A percentile compares a stretch with the other conserved stretches of the same genome.
Conservation (phyloP, 2,888 invertebrate genomes). For the Xylota sylvarum region DNA sequence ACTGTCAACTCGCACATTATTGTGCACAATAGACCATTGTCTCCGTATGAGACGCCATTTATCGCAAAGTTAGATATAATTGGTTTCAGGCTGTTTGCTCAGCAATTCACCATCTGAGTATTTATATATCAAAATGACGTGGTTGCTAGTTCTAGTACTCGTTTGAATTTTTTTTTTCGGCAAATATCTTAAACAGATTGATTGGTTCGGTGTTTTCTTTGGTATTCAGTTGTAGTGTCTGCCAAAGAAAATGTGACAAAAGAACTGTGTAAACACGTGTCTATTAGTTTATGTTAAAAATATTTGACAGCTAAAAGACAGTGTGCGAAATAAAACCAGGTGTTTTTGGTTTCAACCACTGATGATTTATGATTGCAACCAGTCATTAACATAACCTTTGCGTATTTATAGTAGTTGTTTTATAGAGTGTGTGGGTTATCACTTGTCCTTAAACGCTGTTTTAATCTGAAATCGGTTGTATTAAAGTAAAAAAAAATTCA, state of each 20-base stretch:
- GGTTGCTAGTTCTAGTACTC: background rate
- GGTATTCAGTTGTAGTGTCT: slow-evolving; percentile 4
- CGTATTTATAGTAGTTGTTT: background rate
- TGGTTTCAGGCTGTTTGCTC: slow-evolving; percentile 41
- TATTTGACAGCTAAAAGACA: background rate
- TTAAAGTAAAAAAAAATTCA: too few species aligned
- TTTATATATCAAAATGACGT: background rate
- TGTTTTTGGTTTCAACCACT: background rate
- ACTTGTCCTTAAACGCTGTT: too few species aligned
- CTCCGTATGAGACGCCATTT: slow-evolving; percentile 30
- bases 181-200: slow-evolving; percentile 15
- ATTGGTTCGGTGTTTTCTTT: background rate
- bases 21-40: slow-evolving; percentile 5
- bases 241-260: background rate
- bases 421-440: background rate
- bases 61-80: slow-evolving; percentile 43
- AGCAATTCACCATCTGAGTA: background rate
- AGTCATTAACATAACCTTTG: background rate
- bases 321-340: background rate
- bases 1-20: slow-evolving; percentile 36
- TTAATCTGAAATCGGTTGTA: too few species aligned
- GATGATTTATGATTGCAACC: background rate
- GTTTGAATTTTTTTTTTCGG: slow-evolving; percentile 9
- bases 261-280: slow-evolving; percentile 3
- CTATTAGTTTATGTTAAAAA: background rate